Base-by-base conservation (phyloP, 2,113 vertebrate genomes). In the Microtus richardsoni region DNA sequence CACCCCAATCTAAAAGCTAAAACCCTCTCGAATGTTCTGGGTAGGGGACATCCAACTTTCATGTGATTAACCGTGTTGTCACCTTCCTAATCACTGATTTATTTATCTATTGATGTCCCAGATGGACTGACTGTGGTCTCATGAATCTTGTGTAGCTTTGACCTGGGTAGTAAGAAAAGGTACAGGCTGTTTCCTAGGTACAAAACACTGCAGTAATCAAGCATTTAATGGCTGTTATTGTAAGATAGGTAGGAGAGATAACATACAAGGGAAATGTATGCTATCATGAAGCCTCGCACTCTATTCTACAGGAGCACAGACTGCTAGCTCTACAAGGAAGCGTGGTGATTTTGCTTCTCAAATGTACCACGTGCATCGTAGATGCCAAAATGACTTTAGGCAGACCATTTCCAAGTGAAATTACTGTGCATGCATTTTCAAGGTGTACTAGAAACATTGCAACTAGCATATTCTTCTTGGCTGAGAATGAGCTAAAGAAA, bases 401-500 rank as follows among this genome's bases (percentile, higher is more conserved):
- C 7, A 13, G 62, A 22, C 77, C 47, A 66, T 82, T 91, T 91
- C 58, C 44, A 91, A 36, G 77, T 30, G 73, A 5, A 88, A 52
- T 39, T 66, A 13, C 24, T 39, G 4, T 78, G 30, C 30, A 36
- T 73, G 16, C 73, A 28, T 82, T 47, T 83, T 70, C 64, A 91
- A 36, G 64, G 24, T 91, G 30, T 77, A 33, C 49, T 77, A n/a
- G 21, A 91, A 68, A 85, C 74, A 68, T 24, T 17, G 21, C 4
- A 44, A 54, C 10, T 64, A 22, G 13, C 5, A 0, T 44, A 39
- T 79, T 64, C 39, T 83, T 92, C 68, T 86, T 96, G 92, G 73
- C 77, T 83, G 39, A 83, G 77, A 71, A 54, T 36, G 21, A 96
- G 62, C 70, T 77, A 83, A 91, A 92, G 26, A 80, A 87, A 73